These are phyloP conservation scores for Chelidonichthys spinosus DNA, from an alignment of 2,797 vertebrate genomes.

Conservation along the genomic window DNA sequence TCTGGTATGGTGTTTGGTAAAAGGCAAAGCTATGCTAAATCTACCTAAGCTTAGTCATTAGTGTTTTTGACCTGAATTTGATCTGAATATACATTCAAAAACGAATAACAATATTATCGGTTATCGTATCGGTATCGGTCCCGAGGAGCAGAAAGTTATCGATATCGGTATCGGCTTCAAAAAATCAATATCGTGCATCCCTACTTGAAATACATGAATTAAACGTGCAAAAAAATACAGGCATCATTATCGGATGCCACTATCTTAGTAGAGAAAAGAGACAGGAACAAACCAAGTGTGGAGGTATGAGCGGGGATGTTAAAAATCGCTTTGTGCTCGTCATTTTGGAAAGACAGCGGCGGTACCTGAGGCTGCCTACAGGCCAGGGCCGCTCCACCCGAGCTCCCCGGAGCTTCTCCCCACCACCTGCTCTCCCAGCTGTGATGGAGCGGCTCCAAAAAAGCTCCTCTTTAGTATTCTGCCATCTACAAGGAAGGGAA, in stretches of 20 bases:
- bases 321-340: constrained; percentile 48
- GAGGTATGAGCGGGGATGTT: constrained; percentile 57
- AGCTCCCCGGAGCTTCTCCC: constrained; percentile 59
- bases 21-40: no score
- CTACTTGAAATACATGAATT: neutral
- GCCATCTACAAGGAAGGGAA: constrained; percentile 47
- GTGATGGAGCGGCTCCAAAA: constrained; percentile 69
- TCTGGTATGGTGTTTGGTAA: no score
- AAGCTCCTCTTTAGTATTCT: constrained; percentile 53
- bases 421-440: constrained; percentile 75
- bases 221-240: neutral
- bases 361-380: constrained; percentile 68
- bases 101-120: no score
- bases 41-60: no score
- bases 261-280: constrained; percentile 5
- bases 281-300: constrained; percentile 16
- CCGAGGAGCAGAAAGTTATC: no score
- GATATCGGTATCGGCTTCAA: no score
- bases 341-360: constrained; percentile 45
- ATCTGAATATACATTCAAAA: no score
- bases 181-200: no score
- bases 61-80: no score
- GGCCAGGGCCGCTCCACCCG: constrained; percentile 65
- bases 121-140: no score
- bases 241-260: neutral